Evolutionary conservation across 2,113 vertebrate genomes (phyloP), one percentile per base, ranked within the genome.

Genomic region (Eira barbara): DNA sequence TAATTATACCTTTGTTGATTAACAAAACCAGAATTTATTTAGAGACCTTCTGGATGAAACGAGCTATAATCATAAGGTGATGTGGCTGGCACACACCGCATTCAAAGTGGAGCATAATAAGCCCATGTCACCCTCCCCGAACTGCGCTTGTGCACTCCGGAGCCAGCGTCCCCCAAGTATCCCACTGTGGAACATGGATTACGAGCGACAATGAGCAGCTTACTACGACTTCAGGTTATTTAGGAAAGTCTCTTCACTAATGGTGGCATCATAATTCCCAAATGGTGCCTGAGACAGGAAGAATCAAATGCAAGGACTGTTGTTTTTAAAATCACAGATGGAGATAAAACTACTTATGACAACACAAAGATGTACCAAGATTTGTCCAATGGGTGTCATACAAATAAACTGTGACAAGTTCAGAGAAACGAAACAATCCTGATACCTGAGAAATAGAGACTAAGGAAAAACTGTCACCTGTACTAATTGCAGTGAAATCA

Each of bases 1-100:
- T 42, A 65, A 49, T 67, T 55, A 31, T 34, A 71, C 61, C 79
- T 97, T 65, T 81, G 63, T 65, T 85, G 91, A 87, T 92, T 92
- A 95, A 96, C 80, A 80, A 83, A 92, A 90, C 18, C 29, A 90
- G 80, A 83, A 81, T 57, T 83, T 80, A 94, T 88, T 96, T 94
- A 90, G 31, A 91, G 67, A 18, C 1, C 17, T 97, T 84, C 85
- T 88, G 55, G 39, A 69, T n/a, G 55, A 89, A 97, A 69, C 2
- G 29, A 79, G 47, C 36, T 83, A n/a, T 25, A 80, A 23, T 29
- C 29, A 12, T 71, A 36, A 59, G 45, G 36, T 65, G 17, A 52
- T 52, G 3, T n/a, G 29, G 25, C 49, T 2, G 7, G 14, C 18
- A 74, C 12, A 49, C 18, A 11, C 3, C 4, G 2, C 61, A 34